Percentiles rank a stretch among this genome's conserved stretches.
Conservation (phyloP, 2,113 vertebrate genomes). For the Anguilla japonica region DNA sequence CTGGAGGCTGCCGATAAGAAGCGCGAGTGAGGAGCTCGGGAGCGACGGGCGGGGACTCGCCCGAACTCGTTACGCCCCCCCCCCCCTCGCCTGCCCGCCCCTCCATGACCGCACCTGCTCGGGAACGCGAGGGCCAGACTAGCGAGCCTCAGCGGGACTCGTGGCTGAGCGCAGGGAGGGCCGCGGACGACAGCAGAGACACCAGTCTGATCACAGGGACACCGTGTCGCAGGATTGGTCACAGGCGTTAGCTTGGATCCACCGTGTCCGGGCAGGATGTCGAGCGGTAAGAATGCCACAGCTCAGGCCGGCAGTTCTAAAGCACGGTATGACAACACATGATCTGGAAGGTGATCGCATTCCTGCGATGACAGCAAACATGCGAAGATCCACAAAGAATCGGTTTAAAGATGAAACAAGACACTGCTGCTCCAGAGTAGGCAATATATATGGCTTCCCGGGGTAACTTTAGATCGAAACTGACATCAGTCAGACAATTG, state of each 20-base stretch:
- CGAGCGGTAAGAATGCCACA: neutral
- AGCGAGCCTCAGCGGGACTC: too few relatives aligned
- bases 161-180: neutral
- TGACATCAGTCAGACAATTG: too few relatives aligned
- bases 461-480: neutral
- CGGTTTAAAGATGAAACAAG: neutral
- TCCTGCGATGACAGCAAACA: neutral
- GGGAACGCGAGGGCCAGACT: neutral
- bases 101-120: neutral
- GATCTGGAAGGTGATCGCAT: neutral
- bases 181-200: neutral
- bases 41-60: neutral
- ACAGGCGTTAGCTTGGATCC: neutral
- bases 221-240: neutral
- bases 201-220: neutral
- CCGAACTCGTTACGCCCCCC: neutral
- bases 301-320: neutral
- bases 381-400: neutral
- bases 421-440: neutral
- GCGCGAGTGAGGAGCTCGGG: neutral
- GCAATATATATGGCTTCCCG: neutral
- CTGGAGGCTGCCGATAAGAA: slow-evolving; percentile 61
- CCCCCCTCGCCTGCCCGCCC: neutral
- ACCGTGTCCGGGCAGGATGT: neutral
- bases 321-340: neutral